Conservation (phyloP, 2,797 vertebrate genomes). For the Tamandua tetradactyla region DNA sequence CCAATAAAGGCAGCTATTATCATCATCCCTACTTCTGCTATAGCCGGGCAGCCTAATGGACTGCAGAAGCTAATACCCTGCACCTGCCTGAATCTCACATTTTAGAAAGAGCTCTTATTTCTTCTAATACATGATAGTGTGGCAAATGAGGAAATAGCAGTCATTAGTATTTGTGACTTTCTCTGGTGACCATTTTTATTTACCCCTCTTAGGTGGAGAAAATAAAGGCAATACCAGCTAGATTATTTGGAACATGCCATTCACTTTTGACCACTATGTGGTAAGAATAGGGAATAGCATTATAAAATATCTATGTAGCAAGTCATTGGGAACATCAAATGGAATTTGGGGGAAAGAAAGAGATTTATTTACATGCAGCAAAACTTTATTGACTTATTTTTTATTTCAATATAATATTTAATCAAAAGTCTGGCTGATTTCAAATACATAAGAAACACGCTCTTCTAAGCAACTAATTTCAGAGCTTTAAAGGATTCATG, state of each 20-base stretch:
- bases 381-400: conserved; percentile 36
- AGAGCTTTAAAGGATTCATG: background rate
- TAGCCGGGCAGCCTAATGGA: background rate
- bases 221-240: background rate
- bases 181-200: conserved; percentile 60
- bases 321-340: background rate
- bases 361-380: conserved; percentile 10
- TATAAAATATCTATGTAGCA: conserved; percentile 37
- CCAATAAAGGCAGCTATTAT: background rate
- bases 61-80: background rate
- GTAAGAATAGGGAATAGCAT: background rate
- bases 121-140: background rate
- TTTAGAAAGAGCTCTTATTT: background rate
- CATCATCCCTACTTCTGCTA: background rate
- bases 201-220: conserved; percentile 41
- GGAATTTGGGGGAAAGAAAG: background rate
- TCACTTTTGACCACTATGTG: conserved; percentile 49
- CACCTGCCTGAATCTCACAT: background rate
- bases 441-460: conserved; percentile 17
- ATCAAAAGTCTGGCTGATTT: conserved; percentile 35
- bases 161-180: conserved; percentile 43
- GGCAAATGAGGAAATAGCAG: conserved; percentile 39
- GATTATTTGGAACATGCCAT: background rate
- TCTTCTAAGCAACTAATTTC: conserved; percentile 27
- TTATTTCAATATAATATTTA: conserved; percentile 23